phyloP scores from a whole-genome alignment of 2,797 vertebrate genomes.

The Poecilia velifera region DNA sequence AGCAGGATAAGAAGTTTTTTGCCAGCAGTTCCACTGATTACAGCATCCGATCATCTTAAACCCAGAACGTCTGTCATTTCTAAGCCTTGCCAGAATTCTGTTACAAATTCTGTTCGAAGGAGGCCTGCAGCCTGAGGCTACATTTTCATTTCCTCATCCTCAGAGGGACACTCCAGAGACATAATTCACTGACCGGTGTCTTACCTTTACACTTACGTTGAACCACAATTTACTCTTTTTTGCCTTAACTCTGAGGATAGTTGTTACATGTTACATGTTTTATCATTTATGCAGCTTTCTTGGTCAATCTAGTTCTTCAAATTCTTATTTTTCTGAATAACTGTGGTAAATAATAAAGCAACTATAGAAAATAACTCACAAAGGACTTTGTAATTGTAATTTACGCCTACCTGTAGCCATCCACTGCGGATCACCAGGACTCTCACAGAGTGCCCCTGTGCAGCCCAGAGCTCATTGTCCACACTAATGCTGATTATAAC shows the following conservation, averaged over 20 bases:
- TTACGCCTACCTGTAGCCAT: neutral
- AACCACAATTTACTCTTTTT: neutral
- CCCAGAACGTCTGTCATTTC: slow-evolving; percentile 12
- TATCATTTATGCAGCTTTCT: neutral
- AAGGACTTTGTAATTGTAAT: neutral
- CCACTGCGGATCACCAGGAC: neutral
- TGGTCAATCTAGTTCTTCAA: neutral
- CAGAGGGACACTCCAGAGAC: neutral
- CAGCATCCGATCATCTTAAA: slow-evolving; percentile 5
- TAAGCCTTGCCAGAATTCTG: slow-evolving; percentile 12
- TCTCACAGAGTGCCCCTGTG: neutral
- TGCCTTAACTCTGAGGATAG: neutral
- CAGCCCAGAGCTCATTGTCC: neutral
- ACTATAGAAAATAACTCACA: neutral
- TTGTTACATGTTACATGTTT: neutral
- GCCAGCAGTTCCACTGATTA: neutral
- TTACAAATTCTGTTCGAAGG: neutral
- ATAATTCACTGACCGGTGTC: neutral
- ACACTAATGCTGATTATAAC: neutral
- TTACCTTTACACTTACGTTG: neutral
- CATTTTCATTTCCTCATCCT: neutral
- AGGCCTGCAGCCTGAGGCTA: slow-evolving; percentile 15
- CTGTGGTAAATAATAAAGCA: neutral
- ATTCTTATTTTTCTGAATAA: neutral
- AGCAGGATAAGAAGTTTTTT: neutral